Base-by-base conservation (phyloP, 2,797 vertebrate genomes). In the Sorex maritimensis region DNA sequence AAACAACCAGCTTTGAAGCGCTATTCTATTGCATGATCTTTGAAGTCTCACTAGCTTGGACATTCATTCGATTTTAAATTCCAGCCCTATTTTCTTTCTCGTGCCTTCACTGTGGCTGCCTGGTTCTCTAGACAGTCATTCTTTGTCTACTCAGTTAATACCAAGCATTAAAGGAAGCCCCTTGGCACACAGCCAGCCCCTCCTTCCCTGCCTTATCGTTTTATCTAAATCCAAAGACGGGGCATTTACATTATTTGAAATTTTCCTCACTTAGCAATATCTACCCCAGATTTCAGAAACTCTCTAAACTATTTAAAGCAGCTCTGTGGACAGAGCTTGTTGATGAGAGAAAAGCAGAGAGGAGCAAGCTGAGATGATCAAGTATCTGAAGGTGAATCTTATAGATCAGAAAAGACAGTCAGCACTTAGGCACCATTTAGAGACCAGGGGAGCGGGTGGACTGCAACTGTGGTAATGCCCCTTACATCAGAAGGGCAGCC, bases 51-150 rank as follows among this genome's bases (percentile, higher is more conserved):
- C 38, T 3, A 17, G 21, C 71, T 24, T 87, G 61, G 55, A 28
- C 24, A 73, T 26, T 80, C 63, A 69, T 23, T 80, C 55, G 41
- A 34, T 77, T 92, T 95, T 79, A 21, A 74, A 46, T 13, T 77
- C 15, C 41, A 85, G 3, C 58, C 41, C 55, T 7, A 2, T 34
- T 17, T 46, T 81, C 79, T 17, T 68, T 24, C 10, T 1, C 30
- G 19, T 1, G 9, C 5, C 23, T 73, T 8, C 4, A 88, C 26
- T 52, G 5, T 19, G 26, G 15, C 67, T 28, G 28, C 7, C 44
- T n/a, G 13, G 21, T 41, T 93, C 38, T n/a, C 34, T 26, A 63
- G 80, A 73, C 14, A 74, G n/a, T 15, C 65, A 75, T 15, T 89
- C 77, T 77, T 84, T 81, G 69, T 88, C 55, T 78, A n/a, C 30